Evolutionary conservation across 2,888 invertebrate genomes (phyloP), one percentile per base, ranked within the genome.

Genomic region (Callimorpha dominula): DNA sequence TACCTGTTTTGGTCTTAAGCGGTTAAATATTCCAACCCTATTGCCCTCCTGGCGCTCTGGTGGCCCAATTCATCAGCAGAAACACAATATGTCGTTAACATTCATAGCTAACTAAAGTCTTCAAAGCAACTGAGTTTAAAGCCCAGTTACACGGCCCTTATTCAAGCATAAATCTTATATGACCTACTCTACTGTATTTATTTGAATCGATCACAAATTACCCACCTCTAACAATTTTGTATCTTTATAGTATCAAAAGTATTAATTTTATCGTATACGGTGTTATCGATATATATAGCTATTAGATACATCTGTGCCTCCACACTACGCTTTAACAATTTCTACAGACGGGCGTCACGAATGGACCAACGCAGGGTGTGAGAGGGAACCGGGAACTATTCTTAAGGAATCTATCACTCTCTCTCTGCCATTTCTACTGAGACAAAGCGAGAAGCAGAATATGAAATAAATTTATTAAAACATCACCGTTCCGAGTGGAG

Each of bases 261-360:
- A 57, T 20, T 57, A 20, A 57, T 52, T 50, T 67, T 7, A 20
- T 49, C 65, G 11, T 20, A 31, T 4, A 11, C 3, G 6, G n/a
- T 46, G 15, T 11, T 31, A 8, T 49, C 65, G n/a, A 40, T 42
- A 60, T 42, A 60, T 64, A 12, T 12, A 20, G 65, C 14, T 14
- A 50, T 15, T 66, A 11, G 15, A 68, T 40, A 54, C 14, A 46
- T 49, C 63, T 64, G 40, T 78, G 52, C 70, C 71, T 60, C 87
- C 85, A 11, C 87, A 75, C 86, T 87, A 89, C 14, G 49, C 65
- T 75, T 79, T 80, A 86, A 87, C 85, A 88, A 88, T 86, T 87
- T 87, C 87, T 86, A 91, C 88, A 88, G 89, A 90, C 85, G 90
- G 90, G 88, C 91, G 89, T 91, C 89, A 90, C 92, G 89, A 92